phyloP scores from a whole-genome alignment of 2,113 vertebrate species.

The Notarius quadriscutis region DNA sequence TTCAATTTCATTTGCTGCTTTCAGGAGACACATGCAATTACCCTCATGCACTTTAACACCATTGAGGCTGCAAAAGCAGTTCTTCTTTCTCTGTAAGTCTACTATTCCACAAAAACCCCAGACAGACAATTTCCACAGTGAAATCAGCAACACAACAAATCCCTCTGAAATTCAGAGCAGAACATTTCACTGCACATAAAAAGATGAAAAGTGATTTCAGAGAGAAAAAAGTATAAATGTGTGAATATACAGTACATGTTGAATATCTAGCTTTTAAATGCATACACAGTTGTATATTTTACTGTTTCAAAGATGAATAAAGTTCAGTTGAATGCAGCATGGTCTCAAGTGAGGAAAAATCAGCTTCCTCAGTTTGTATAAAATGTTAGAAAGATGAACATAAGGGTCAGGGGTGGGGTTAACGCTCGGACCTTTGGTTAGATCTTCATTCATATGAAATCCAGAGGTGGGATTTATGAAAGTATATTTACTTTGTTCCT shows the following conservation, averaged over 20 bases:
- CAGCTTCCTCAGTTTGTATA: too few species aligned
- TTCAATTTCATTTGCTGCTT: conserved; percentile 6
- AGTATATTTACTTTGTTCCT: too few species aligned
- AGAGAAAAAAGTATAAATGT: not conserved
- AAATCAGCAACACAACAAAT: not conserved
- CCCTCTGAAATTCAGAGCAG: not conserved
- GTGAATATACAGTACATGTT: not conserved
- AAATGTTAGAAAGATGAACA: too few species aligned
- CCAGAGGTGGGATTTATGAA: too few species aligned
- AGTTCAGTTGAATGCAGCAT: not conserved
- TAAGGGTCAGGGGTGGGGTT: too few species aligned
- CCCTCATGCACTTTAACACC: not conserved
- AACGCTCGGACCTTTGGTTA: too few species aligned
- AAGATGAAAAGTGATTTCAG: not conserved
- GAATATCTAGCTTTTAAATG: not conserved
- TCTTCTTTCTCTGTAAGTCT: conserved; percentile 1
- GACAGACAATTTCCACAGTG: not conserved
- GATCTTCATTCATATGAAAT: too few species aligned
- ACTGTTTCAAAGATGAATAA: not conserved
- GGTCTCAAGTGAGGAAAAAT: not conserved
- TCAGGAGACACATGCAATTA: not conserved
- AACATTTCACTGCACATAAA: not conserved
- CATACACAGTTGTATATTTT: not conserved
- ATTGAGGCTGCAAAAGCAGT: not conserved
- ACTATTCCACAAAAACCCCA: not conserved